phyloP scores from a whole-genome alignment of 2,113 vertebrate genomes.

The Paracanthobrama guichenoti region DNA sequence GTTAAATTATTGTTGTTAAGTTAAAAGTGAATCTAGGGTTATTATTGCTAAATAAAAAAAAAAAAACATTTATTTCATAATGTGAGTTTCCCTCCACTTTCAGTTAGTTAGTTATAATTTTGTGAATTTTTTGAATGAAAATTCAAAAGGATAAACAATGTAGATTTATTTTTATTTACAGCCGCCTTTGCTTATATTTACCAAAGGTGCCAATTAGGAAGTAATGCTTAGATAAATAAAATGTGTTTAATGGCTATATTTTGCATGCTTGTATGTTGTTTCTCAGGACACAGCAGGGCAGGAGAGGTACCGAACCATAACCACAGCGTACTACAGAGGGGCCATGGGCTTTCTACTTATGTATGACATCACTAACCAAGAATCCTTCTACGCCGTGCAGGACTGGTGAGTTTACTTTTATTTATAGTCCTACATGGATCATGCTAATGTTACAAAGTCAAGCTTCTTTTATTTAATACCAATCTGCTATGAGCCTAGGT shows the following conservation, averaged over 20 bases:
- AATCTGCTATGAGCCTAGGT: not conserved
- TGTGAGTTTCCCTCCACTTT: too few species aligned
- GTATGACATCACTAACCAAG: conserved; percentile 84
- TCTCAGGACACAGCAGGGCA: conserved; percentile 84
- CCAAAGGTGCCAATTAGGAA: not conserved
- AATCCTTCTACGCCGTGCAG: conserved; percentile 81
- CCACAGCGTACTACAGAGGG: conserved; percentile 84
- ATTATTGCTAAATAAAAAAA: too few species aligned
- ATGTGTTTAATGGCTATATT: not conserved
- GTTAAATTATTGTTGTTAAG: too few species aligned
- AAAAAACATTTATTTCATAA: too few species aligned
- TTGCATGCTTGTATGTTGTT: conserved; percentile 27
- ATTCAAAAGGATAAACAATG: too few species aligned
- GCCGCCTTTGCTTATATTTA: too few species aligned
- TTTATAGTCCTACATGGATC: not conserved
- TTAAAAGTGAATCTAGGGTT: too few species aligned
- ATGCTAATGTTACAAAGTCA: not conserved
- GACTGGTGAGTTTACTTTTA: conserved; percentile 76
- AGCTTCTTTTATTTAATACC: not conserved
- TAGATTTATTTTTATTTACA: too few species aligned
- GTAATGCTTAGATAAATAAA: too few species aligned
- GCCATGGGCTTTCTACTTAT: conserved; percentile 86
- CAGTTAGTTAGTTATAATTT: too few species aligned
- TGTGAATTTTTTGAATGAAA: too few species aligned
- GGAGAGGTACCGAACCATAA: conserved; percentile 84